Evolutionary conservation across 2,797 vertebrate species (phyloP).

Genomic region (Dendrocincla tyrannina): DNA sequence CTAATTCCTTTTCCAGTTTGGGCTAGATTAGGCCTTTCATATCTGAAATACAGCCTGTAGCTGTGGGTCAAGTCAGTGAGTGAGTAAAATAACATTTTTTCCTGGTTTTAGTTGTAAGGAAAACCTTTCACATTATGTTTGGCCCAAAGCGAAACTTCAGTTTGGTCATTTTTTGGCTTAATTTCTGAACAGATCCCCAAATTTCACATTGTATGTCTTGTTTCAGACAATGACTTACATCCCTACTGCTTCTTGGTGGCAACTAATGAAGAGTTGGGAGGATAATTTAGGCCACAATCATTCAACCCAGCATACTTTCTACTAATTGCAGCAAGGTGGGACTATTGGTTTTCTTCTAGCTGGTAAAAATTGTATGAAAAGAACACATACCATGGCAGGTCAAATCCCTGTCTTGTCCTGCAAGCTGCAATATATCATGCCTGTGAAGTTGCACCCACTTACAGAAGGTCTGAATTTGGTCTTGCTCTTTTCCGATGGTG

Average conservation of each 20-base stretch:
- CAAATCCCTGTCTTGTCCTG: neutral
- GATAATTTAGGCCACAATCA: constrained; percentile 6
- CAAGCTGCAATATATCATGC: neutral
- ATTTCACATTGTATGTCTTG: neutral
- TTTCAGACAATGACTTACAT: neutral
- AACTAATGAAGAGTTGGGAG: neutral
- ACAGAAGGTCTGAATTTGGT: constrained; percentile 51
- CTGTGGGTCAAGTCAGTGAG: neutral
- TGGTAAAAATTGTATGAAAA: constrained; percentile 34
- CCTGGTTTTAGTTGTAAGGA: neutral
- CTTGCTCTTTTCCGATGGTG: neutral
- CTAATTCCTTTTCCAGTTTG: neutral
- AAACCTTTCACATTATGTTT: neutral
- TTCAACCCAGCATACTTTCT: neutral
- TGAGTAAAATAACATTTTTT: neutral
- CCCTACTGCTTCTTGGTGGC: neutral
- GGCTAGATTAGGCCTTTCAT: neutral
- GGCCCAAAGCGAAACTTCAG: neutral
- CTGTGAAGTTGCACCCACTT: neutral
- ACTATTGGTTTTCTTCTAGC: constrained; percentile 21
- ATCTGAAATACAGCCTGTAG: neutral
- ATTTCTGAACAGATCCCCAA: neutral
- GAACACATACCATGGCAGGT: neutral
- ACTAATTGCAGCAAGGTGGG: constrained; percentile 11
- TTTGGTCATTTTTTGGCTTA: neutral